These are phyloP conservation scores for Ormia ochracea DNA, from an alignment of 2,888 invertebrate species.

Conservation along the genomic window DNA sequence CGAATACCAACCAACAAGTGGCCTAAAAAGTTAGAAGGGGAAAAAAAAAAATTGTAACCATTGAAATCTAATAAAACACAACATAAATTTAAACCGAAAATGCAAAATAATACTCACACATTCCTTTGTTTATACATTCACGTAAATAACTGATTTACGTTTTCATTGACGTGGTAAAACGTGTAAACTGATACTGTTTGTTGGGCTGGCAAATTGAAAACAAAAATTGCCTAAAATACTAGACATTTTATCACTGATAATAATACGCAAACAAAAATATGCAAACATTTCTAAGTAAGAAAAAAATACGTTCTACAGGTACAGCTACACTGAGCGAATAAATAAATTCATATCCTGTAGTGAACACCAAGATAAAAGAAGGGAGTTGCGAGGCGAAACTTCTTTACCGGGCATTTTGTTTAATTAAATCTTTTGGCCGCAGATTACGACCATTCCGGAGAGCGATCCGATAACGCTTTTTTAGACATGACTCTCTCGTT, in stretches of 20 bases:
- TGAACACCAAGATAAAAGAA: no score
- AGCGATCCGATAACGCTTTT: no score
- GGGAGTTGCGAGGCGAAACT: no score
- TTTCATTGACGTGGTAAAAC: constrained; percentile 53
- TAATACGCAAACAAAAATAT: constrained; percentile 49
- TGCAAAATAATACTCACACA: constrained; percentile 44
- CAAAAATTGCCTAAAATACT: constrained; percentile 8
- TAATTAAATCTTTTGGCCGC: no score
- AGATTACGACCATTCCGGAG: no score
- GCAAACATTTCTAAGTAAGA: background rate
- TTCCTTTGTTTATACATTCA: background rate
- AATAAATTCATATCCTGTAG: no score
- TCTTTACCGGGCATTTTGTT: no score
- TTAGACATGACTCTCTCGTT: no score
- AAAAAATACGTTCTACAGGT: no score
- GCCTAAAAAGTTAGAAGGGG: background rate
- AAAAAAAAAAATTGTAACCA: constrained; percentile 1
- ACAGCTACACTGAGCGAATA: no score
- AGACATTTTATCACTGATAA: constrained; percentile 30
- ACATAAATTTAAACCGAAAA: constrained; percentile 38
- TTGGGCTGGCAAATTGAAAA: constrained; percentile 37
- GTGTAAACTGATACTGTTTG: constrained; percentile 25
- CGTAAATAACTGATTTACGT: constrained; percentile 44
- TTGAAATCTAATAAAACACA: constrained; percentile 21
- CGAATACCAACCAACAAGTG: constrained; percentile 55